These are phyloP conservation scores for Grantiella picta DNA, from an alignment of 2,113 vertebrate genomes.

Conservation along the genomic window DNA sequence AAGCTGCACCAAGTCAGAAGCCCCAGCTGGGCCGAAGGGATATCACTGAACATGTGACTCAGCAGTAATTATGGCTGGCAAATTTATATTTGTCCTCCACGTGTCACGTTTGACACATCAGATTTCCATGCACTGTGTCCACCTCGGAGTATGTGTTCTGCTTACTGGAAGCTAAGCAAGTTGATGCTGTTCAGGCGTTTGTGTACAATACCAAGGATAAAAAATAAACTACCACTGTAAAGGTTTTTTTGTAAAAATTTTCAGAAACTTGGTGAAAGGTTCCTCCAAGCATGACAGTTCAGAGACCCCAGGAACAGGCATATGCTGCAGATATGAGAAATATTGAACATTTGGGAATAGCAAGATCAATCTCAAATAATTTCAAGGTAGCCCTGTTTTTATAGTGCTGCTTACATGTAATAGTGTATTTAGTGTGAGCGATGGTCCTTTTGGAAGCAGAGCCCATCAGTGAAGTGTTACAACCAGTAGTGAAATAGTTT, in stretches of 20 bases:
- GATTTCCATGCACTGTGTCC: background rate
- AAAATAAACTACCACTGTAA: background rate
- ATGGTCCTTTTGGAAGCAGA: background rate
- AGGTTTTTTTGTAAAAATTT: background rate
- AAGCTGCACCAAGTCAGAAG: background rate
- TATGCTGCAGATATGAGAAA: background rate
- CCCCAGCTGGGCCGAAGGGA: background rate
- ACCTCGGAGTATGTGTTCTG: background rate
- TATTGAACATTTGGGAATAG: background rate
- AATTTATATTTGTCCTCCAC: constrained; percentile 1
- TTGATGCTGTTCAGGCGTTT: background rate
- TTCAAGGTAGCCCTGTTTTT: background rate
- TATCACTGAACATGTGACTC: background rate
- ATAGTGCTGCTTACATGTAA: background rate
- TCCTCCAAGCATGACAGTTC: background rate
- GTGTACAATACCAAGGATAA: background rate
- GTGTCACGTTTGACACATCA: background rate
- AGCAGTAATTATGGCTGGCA: background rate
- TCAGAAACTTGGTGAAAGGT: background rate
- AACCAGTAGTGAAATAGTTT: background rate
- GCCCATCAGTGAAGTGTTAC: background rate
- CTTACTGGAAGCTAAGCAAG: background rate
- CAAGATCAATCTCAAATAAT: background rate
- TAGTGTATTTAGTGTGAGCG: background rate
- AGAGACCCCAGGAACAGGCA: background rate